Base-by-base conservation (phyloP, 2,888 invertebrate genomes). In the Agonopterix heracliana region DNA sequence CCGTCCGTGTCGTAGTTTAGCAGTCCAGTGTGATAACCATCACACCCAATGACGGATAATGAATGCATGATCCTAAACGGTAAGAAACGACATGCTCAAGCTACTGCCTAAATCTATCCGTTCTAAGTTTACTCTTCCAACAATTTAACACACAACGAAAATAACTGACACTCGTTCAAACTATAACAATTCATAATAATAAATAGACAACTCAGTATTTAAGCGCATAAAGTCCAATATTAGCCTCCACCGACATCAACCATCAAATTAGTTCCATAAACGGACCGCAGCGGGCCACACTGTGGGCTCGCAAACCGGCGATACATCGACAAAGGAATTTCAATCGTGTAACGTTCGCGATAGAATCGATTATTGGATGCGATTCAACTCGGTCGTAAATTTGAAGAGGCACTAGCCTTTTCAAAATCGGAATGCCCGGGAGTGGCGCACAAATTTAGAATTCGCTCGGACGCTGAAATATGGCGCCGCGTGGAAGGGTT, bases 361-460 rank as follows among this genome's bases (percentile, higher is more conserved):
- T 64, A 62, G 56, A 66, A 66, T 64, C 60, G 62, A 70, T 67
- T 66, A 62, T 67, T 48, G 57, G 52, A 44, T 57, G 58, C 44
- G 42, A 45, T 43, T 41, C 47, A 47, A 52, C 59, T 56, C 65
- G 58, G 57, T 63, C 66, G 68, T 73, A 76, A 78, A 78, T 77
- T 78, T 72, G 63, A 74, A 80, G 71, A 71, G 73, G 65, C 74
- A 71, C 74, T 78, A 64, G 74, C 66, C 70, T 74, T 77, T 77
- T 77, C 67, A 73, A 77, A 76, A 74, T 72, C 70, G 73, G 74
- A 73, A 74, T 74, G 70, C 70, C 64, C 60, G 63, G 51, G 66
- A 71, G 71, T 64, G 61, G 60, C 61, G 75, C 74, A 71, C 73
- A 78, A 75, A 78, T 79, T 76, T 78, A 78, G 76, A 71, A 74